Evolutionary conservation across 2,888 invertebrate species (phyloP), one percentile per base, ranked within the genome.

Genomic region (Cantharis flavilabris): DNA sequence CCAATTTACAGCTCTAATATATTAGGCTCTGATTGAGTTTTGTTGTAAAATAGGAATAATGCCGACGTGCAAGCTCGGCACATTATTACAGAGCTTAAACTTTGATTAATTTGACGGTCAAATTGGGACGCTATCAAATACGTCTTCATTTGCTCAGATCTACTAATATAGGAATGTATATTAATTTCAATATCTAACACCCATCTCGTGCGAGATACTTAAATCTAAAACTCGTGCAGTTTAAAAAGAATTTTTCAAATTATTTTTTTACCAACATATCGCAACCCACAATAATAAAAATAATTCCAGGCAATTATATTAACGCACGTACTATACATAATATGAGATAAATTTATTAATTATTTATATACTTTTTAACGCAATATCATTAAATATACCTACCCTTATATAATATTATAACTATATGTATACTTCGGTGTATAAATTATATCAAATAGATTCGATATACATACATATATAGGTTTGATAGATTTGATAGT

Each of bases 1-100:
- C 88, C 89, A 89, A 89, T 89, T 89, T 89, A 88, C 89, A 88
- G 88, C 88, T 88, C 88, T 89, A 89, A 89, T 89, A 89, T 89
- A 89, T 89, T 88, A 89, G 87, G 86, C 88, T 86, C 87, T 89
- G 88, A 89, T 89, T 89, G 89, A 89, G 89, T 89, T 89, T 88
- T 88, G 87, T 87, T 88, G 88, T 88, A 88, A 89, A 89, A 89
- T 88, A 88, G 88, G 88, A 88, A 88, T 88, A 88, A 88, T 88
- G 88, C 88, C 88, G 88, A 88, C 88, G 88, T 87, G 85, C 87
- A 86, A 86, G 86, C 86, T 85, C 84, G 85, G 85, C 86, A 86
- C 87, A 88, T 88, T 88, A 88, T 88, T 87, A 87, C 87, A 86
- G 87, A 87, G 88, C 88, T 88, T 88, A 88, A 88, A 88, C 88